Percentiles rank a stretch among this genome's conserved stretches.
These are phyloP conservation scores for Eustalomyia histrio DNA, from an alignment of 2,888 invertebrate species.

Conservation along the genomic window DNA sequence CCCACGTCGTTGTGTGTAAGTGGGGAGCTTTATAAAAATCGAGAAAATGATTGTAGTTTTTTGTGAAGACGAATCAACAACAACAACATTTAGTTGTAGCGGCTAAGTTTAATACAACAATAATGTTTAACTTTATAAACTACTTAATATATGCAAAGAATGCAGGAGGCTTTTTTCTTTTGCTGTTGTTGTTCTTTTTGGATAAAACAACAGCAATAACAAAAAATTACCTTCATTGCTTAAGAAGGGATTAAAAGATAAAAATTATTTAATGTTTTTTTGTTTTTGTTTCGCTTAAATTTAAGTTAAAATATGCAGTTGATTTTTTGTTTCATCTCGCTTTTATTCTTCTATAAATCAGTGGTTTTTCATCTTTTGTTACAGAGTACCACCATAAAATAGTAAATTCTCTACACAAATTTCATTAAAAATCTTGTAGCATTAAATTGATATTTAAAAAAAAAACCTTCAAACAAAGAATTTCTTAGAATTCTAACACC, in stretches of 20 bases:
- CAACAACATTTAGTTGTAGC: conserved; percentile 46
- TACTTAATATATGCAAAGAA: conserved; percentile 65
- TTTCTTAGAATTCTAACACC: no score
- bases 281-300: conserved; percentile 35
- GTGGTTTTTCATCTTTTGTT: neutral
- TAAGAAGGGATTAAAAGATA: conserved; percentile 52
- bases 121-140: conserved; percentile 63
- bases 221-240: conserved; percentile 26
- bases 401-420: no score
- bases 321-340: conserved; percentile 7
- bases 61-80: conserved; percentile 46
- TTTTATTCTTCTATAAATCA: neutral
- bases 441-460: no score
- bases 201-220: conserved; percentile 39
- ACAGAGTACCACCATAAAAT: neutral
- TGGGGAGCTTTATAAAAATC: conserved; percentile 40
- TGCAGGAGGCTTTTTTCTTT: conserved; percentile 28
- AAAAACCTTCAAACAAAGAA: no score
- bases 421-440: no score
- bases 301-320: conserved; percentile 44
- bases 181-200: neutral
- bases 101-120: conserved; percentile 57
- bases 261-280: conserved; percentile 39
- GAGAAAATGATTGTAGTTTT: conserved; percentile 51
- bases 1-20: conserved; percentile 38